Conservation (phyloP, 2,797 vertebrate genomes). For the Pantherophis vulpinus region DNA sequence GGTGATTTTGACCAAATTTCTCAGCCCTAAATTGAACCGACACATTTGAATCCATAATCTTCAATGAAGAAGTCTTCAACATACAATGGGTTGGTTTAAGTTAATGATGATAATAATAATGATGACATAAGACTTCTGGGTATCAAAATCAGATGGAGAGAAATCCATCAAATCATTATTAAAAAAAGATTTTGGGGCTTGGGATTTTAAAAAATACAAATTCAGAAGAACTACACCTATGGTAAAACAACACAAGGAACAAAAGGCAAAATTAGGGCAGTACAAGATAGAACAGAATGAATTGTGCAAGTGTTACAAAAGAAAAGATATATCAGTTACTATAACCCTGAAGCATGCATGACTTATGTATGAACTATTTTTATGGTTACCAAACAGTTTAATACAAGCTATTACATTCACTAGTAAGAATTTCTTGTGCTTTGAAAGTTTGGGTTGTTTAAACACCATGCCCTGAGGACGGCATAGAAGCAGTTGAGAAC, state of each 20-base stretch:
- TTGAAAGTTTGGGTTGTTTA: constrained; percentile 31
- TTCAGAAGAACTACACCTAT: not conserved
- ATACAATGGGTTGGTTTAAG: not conserved
- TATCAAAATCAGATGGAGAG: not conserved
- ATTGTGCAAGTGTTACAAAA: constrained; percentile 29
- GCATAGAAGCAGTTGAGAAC: constrained; percentile 6
- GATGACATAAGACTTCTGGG: not conserved
- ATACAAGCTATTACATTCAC: constrained; percentile 35
- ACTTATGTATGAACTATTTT: constrained; percentile 53
- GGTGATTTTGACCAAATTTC: not conserved
- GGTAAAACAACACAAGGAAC: not conserved
- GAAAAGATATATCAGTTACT: constrained; percentile 32
- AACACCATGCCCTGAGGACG: constrained; percentile 16
- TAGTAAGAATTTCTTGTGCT: constrained; percentile 44
- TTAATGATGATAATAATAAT: not conserved
- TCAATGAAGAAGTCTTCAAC: not conserved
- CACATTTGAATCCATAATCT: not conserved
- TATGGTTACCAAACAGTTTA: constrained; percentile 55
- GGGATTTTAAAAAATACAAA: not conserved
- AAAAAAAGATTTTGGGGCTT: not conserved
- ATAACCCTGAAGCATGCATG: constrained; percentile 52
- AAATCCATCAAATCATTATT: not conserved
- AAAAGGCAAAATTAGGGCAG: constrained; percentile 22
- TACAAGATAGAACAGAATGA: constrained; percentile 14
- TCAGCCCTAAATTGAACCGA: not conserved